Conservation (phyloP, 2,797 vertebrate genomes). For the Danio albolineatus region DNA sequence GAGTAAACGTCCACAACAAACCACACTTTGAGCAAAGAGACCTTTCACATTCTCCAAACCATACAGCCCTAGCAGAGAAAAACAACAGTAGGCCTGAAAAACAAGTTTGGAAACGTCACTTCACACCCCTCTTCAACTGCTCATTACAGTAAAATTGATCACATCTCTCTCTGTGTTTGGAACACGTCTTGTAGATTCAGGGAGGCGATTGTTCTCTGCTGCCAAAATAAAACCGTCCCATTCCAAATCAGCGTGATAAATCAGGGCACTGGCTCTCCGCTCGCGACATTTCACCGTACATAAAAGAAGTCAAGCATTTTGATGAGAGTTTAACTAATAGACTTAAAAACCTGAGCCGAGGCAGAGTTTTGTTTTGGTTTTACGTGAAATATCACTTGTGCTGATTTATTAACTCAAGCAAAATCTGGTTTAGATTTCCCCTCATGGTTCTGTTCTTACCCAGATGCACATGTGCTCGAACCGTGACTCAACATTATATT, state of each 20-base stretch:
- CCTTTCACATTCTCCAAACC: neutral
- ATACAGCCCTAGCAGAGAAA: neutral
- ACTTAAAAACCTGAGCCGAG: constrained; percentile 24
- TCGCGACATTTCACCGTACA: neutral
- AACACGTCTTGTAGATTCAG: neutral
- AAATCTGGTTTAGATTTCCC: constrained; percentile 71
- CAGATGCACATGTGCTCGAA: constrained; percentile 3
- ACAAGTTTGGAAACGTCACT: neutral
- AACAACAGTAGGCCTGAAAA: constrained; percentile 8
- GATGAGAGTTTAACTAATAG: constrained; percentile 21
- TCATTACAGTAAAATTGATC: constrained; percentile 14
- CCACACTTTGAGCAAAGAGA: neutral
- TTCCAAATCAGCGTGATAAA: constrained; percentile 33
- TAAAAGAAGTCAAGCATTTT: constrained; percentile 39
- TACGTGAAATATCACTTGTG: constrained; percentile 30
- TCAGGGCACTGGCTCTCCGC: constrained; percentile 2
- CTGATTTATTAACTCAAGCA: constrained; percentile 53
- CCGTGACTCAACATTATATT: neutral
- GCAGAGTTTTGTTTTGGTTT: constrained; percentile 28
- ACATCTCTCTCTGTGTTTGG: constrained; percentile 9
- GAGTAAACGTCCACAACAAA: constrained; percentile 54
- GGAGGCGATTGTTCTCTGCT: neutral
- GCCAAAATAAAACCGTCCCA: constrained; percentile 37
- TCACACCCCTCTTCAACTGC: neutral
- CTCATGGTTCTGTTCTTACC: constrained; percentile 33